Evolutionary conservation across 2,113 vertebrate species (phyloP).

Genomic region (Rafetus swinhoei): DNA sequence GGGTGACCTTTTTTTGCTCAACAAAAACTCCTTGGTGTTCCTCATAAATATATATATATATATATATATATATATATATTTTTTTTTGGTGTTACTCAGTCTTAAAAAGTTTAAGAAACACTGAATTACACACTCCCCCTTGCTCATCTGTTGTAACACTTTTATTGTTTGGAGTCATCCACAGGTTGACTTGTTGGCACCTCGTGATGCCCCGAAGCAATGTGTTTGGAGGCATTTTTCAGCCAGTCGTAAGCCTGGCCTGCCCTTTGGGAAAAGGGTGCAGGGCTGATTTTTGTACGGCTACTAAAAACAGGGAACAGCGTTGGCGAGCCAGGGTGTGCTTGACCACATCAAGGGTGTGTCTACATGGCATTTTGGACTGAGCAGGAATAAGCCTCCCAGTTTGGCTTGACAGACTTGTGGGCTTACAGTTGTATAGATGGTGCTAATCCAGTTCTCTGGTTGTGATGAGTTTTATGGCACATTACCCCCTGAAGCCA

Average conservation of each 20-base stretch:
- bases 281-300: neutral
- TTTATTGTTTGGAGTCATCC: neutral
- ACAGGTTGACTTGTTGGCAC: neutral
- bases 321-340: neutral
- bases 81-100: too few species aligned
- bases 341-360: neutral
- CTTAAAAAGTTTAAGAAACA: too few species aligned
- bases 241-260: neutral
- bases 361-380: neutral
- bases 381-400: neutral
- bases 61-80: too few species aligned
- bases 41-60: too few species aligned
- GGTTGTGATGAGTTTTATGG: neutral
- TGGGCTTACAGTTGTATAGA: neutral
- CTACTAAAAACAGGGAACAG: neutral
- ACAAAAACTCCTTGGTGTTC: too few species aligned
- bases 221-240: neutral
- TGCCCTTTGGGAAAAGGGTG: neutral
- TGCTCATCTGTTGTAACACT: rapidly evolving
- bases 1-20: too few species aligned
- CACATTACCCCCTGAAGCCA: neutral
- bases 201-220: neutral
- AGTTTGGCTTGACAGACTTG: neutral
- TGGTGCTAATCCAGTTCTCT: neutral
- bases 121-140: neutral